Evolutionary conservation across 2,113 vertebrate species (phyloP).

Genomic region (Bombycilla garrulus): DNA sequence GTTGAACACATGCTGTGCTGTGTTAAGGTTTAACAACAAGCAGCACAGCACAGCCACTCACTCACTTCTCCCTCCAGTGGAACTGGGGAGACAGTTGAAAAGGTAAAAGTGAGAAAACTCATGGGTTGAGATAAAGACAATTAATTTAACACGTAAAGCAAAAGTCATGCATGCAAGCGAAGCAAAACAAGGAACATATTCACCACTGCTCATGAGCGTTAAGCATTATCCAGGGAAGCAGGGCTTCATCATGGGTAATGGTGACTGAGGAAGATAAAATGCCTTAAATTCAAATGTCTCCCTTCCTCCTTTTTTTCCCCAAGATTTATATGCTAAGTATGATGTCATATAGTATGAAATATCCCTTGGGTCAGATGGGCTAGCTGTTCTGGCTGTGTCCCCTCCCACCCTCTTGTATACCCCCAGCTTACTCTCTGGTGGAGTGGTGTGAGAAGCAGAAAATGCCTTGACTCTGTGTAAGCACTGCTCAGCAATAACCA

Average conservation of each 20-base stretch:
- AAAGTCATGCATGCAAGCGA: background rate
- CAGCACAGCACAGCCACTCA: background rate
- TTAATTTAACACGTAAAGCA: background rate
- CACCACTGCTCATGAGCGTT: background rate
- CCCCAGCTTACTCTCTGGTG: background rate
- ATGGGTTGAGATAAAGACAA: background rate
- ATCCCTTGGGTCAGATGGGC: background rate
- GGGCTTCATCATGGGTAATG: background rate
- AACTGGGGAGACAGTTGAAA: background rate
- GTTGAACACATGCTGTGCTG: background rate
- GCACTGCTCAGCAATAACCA: background rate
- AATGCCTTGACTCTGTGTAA: background rate
- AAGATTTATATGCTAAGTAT: background rate
- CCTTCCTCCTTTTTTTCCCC: rapidly evolving
- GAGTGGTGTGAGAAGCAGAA: background rate
- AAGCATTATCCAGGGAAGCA: rapidly evolving
- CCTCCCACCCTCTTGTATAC: background rate
- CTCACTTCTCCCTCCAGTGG: background rate
- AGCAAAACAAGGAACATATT: background rate
- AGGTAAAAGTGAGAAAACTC: background rate
- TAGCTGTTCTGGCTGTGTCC: background rate
- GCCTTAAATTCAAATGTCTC: too few relatives aligned
- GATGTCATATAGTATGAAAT: background rate
- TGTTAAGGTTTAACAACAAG: background rate
- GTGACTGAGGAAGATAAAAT: background rate